phyloP scores from a whole-genome alignment of 64 coral and sea anemone species.

The Actinia equina region DNA sequence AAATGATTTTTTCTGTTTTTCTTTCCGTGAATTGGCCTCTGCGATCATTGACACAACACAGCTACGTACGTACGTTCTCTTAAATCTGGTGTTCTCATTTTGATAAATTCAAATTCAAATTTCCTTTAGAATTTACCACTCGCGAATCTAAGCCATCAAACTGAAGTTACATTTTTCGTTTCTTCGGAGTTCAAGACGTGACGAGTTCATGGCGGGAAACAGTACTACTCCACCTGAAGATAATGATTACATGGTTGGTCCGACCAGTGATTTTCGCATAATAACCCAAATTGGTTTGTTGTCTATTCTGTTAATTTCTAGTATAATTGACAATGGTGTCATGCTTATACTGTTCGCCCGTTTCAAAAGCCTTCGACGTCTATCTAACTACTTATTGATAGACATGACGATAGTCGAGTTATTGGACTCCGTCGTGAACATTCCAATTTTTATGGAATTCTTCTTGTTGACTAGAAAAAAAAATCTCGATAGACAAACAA shows the following conservation, averaged over 20 bases:
- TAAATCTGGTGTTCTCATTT: background rate
- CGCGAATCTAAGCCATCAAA: too few relatives aligned
- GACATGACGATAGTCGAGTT: slow-evolving; percentile 11
- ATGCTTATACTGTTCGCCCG: background rate
- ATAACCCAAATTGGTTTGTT: background rate
- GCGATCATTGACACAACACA: too few relatives aligned
- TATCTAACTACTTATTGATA: background rate
- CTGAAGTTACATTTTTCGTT: too few relatives aligned
- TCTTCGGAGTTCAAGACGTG: background rate
- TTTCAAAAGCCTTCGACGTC: background rate
- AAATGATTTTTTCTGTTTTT: background rate
- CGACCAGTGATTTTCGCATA: background rate
- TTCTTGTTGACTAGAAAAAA: background rate
- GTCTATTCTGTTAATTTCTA: background rate
- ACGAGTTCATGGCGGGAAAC: background rate
- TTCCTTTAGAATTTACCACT: too few relatives aligned
- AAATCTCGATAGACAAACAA: background rate
- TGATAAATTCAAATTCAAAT: too few relatives aligned
- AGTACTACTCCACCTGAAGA: background rate
- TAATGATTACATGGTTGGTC: slow-evolving; percentile 1
- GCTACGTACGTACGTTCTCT: too few relatives aligned
- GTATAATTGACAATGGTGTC: background rate
- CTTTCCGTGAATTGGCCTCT: background rate
- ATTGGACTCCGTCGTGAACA: background rate
- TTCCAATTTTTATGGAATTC: slow-evolving; percentile 17